These are phyloP conservation scores for Chalcis sispes DNA, from an alignment of 2,888 invertebrate genomes.

Conservation along the genomic window DNA sequence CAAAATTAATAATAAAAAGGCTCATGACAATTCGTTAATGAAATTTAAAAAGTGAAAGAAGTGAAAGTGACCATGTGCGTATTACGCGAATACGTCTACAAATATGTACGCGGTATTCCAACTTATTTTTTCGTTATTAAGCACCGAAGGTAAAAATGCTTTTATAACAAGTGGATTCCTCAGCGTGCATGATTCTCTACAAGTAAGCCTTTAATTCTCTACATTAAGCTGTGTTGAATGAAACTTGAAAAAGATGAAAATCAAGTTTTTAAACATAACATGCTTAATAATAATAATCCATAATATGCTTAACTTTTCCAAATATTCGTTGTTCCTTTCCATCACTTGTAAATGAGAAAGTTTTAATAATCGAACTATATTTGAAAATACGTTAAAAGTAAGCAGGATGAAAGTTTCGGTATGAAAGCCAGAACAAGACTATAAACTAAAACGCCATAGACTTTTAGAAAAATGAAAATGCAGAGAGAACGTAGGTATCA, in stretches of 20 bases:
- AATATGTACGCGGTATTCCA: no score
- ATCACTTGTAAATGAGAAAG: background rate
- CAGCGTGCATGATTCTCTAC: background rate
- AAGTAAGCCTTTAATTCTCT: background rate
- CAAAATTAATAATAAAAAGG: no score
- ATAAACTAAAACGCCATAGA: no score
- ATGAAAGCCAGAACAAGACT: no score
- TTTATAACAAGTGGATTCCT: background rate
- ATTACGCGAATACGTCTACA: no score
- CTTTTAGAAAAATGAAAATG: no score
- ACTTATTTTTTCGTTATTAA: conserved; percentile 15
- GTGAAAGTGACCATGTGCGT: conserved; percentile 35
- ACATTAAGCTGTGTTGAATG: background rate
- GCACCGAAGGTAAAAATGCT: conserved; percentile 20
- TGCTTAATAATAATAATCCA: no score
- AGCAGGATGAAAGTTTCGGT: no score
- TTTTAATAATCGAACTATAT: no score
- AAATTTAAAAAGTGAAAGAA: conserved; percentile 52
- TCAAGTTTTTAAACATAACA: conserved; percentile 16
- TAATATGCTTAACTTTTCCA: conserved; percentile 1
- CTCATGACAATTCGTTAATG: background rate
- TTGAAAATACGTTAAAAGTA: no score
- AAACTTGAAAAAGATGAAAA: conserved; percentile 22
- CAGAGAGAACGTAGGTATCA: no score
- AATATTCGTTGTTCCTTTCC: background rate